Base-by-base conservation (phyloP, 1,140 invertebrate species). In the Mercenaria mercenaria region DNA sequence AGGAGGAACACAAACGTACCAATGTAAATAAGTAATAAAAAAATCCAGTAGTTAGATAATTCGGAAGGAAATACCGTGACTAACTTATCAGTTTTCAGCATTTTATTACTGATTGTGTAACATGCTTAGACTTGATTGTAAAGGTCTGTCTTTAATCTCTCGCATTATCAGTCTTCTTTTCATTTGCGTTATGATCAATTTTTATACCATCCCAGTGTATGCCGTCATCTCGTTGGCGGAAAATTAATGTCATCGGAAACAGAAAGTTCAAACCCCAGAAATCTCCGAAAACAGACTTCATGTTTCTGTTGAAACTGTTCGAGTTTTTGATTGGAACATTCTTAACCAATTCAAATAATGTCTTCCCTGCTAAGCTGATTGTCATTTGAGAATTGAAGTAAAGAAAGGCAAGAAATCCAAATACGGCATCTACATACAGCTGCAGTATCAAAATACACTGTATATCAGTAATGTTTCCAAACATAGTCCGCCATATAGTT, bases 241-340 rank as follows among this genome's bases (percentile, higher is more conserved):
- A 94, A 15, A 94, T 56, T 18, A 94, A 77, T 79, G 92, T 91
- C 50, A 91, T 92, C 0, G 94, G 94, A 74, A 94, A 93, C 0
- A 94, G n/a, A 52, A 94, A 94, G 67, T 94, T 94, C 4, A 94
- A 8, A 23, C 41, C 74, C 93, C 94, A 94, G 77, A 91, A 94
- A 26, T 93, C 92, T 18, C 94, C 93, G 64, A 94, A 94, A 6
- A 94, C 94, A 34, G 92, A 90, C 0, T 88, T 81, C 41, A 94
- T 83, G 76, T 93, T 94, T 29, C 90, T 84, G 32, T 72, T 81
- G 20, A 90, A 52, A 26, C 64, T 83, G 26, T 67, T 80, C 0
- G 86, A 88, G 18, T 87, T 91, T 81, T 91, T 90, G 20, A 93
- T 64, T 23, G 81, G 83, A 2, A 91, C 80, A 34, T 92, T 88